Percentiles rank a stretch among this genome's conserved stretches.
Conservation (phyloP, 2,888 invertebrate species). For the Synanthedon formicaeformis region DNA sequence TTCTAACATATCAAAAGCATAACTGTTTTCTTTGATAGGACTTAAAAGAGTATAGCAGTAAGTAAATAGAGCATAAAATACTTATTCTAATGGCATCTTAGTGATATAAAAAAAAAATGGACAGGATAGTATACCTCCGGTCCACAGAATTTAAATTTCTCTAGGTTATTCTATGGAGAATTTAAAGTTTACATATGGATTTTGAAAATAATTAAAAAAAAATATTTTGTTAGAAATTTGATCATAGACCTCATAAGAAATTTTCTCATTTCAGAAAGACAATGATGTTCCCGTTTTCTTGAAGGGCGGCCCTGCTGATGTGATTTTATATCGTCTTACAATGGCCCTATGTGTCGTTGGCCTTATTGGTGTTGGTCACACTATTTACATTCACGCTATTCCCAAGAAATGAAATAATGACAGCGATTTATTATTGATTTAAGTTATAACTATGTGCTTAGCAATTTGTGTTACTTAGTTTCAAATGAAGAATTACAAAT, state of each 20-base stretch:
- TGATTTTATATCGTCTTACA: constrained; percentile 55
- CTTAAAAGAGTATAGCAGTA: too few species aligned
- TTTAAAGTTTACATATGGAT: too few species aligned
- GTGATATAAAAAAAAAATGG: too few species aligned
- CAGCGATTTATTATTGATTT: not conserved
- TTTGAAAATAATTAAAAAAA: too few species aligned
- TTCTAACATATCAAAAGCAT: too few species aligned
- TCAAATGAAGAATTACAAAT: constrained; percentile 1
- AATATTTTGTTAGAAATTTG: too few species aligned
- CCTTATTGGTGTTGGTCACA: constrained; percentile 43
- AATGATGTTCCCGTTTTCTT: constrained; percentile 71
- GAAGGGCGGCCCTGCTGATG: constrained; percentile 70
- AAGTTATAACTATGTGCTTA: constrained; percentile 33
- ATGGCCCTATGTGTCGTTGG: constrained; percentile 47
- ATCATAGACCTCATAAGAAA: not conserved
- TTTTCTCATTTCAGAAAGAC: constrained; percentile 55
- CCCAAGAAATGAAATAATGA: constrained; percentile 32
- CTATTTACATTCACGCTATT: constrained; percentile 42
- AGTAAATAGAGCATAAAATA: too few species aligned
- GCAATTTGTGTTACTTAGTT: constrained; percentile 25
- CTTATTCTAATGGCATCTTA: too few species aligned
- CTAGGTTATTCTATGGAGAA: too few species aligned
- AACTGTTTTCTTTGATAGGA: too few species aligned
- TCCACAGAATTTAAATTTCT: too few species aligned
- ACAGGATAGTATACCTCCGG: too few species aligned